These are phyloP conservation scores for Eriocheir sinensis DNA, from an alignment of 1,140 invertebrate genomes.

Conservation along the genomic window DNA sequence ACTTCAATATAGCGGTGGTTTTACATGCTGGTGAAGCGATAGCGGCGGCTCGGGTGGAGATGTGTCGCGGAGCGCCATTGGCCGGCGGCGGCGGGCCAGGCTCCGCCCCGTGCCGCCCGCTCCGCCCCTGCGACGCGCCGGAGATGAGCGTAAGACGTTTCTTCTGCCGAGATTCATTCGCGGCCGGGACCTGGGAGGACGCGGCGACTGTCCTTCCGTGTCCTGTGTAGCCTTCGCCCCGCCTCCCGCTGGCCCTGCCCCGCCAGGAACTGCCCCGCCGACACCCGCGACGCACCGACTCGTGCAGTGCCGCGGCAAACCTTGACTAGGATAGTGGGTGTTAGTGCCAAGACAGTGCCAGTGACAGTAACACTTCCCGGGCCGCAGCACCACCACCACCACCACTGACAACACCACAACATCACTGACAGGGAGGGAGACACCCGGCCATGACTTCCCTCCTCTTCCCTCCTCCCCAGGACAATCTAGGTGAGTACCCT, in stretches of 20 bases:
- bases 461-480: constrained; percentile 61
- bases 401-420: no score
- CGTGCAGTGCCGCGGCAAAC: constrained; percentile 25
- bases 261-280: neutral
- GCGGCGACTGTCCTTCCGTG: constrained; percentile 69
- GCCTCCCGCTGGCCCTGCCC: neutral
- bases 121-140: constrained; percentile 63
- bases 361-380: constrained; percentile 53
- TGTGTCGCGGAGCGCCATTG: constrained; percentile 56
- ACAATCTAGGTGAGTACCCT: constrained; percentile 56
- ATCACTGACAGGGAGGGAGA: neutral
- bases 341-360: constrained; percentile 57
- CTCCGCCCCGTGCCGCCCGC: constrained; percentile 13
- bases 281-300: neutral
- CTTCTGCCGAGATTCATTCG: constrained; percentile 73
- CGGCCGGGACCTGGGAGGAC: constrained; percentile 59
- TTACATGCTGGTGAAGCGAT: constrained; percentile 71
- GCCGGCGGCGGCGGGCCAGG: neutral
- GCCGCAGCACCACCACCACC: constrained; percentile 37
- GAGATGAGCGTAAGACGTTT: constrained; percentile 72
- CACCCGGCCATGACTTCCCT: constrained; percentile 62
- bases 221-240: constrained; percentile 1
- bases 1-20: constrained; percentile 73
- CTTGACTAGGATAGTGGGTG: constrained; percentile 43
- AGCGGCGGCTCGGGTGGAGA: constrained; percentile 37